A percentile compares a stretch with the other conserved stretches of the same genome.
Evolutionary conservation across 2,888 invertebrate species (phyloP).

Genomic region (Seladonia tumulorum): DNA sequence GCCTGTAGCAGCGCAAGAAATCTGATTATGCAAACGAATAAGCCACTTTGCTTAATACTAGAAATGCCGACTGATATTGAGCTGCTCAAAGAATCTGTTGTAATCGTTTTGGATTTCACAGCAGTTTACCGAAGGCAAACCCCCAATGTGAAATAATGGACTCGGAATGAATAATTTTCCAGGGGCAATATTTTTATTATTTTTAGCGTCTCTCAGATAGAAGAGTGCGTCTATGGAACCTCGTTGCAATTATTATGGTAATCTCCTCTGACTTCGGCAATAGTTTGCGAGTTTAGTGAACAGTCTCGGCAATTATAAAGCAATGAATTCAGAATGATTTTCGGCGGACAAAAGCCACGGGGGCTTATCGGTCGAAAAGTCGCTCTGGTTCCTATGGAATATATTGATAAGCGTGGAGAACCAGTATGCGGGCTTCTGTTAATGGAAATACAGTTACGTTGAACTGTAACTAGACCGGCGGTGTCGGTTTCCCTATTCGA

Average conservation of each 20-base stretch:
- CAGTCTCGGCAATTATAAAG: not conserved
- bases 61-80: not conserved
- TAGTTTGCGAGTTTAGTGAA: too few species aligned
- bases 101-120: too few species aligned
- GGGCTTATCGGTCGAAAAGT: not conserved
- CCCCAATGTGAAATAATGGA: too few species aligned
- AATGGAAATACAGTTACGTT: not conserved
- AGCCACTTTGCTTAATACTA: too few species aligned
- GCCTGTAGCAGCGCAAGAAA: too few species aligned
- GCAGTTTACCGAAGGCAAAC: too few species aligned
- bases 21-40: too few species aligned
- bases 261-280: too few species aligned
- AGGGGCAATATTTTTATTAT: too few species aligned
- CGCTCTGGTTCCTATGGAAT: not conserved
- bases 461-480: not conserved
- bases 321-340: not conserved
- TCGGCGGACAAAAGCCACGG: not conserved
- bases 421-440: not conserved
- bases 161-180: too few species aligned
- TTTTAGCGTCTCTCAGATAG: not conserved
- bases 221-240: not conserved
- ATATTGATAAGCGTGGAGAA: not conserved
- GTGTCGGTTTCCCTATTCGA: not conserved
- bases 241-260: too few species aligned
- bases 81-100: not conserved